Evolutionary conservation across 2,797 vertebrate species (phyloP), one percentile per base, ranked within the genome.

Genomic region (Crotalus adamanteus): DNA sequence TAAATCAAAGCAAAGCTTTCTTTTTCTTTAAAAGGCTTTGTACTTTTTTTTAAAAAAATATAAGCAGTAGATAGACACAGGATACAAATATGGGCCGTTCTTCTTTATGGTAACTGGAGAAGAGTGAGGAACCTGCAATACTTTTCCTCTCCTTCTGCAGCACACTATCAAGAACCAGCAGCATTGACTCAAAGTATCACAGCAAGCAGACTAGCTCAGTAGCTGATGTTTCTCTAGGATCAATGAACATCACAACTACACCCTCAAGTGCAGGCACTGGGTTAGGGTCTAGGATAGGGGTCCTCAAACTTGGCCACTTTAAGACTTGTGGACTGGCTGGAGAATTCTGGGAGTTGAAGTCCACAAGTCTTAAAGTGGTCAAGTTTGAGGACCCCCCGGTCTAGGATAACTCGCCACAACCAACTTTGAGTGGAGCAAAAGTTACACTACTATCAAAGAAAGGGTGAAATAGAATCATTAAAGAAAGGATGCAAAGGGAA

Each of bases 31-130:
- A 98, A 47, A 97, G 97, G 97, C 95, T 98, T 97, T 97, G 97
- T 98, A 98, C 98, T 97, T 98, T 98, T 92, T 92, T 98, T 97
- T 31, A 63, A n/a, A 65, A 28, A n/a, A 8, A 78, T 25, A 97
- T 97, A 98, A 98, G 98, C 98, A 97, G 97, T 97, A 98, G 97
- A 98, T 97, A 98, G 97, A 97, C 97, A 97, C 97, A 97, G 97
- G 97, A 96, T 95, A 97, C 97, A 97, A 73, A 97, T 94, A 98
- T 94, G 97, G 97, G 97, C 11, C 96, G 97, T 97, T 98, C 98
- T 97, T 94, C 97, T 97, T 98, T 97, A 98, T 97, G 98, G 97
- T 4, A 95, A 96, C 90, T 95, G 93, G 91, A 95, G 92, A 89
- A 93, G 90, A 90, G 61, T 69, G 92, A 96, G 96, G 95, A 88